Base-by-base conservation (phyloP, 1,140 invertebrate genomes). In the Caerostris extrusa region DNA sequence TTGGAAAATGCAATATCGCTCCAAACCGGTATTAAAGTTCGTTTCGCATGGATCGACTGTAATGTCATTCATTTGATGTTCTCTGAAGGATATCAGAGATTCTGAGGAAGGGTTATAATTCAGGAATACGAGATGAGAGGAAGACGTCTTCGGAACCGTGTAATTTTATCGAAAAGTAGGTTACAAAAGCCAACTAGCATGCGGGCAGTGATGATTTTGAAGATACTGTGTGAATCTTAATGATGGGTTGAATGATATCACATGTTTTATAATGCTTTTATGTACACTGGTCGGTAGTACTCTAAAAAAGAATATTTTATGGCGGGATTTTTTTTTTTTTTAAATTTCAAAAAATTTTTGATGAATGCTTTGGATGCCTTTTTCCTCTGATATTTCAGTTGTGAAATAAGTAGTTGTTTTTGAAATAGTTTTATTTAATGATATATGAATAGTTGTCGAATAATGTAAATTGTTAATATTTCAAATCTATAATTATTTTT, bases 21-120 rank as follows among this genome's bases (percentile, higher is more conserved):
- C 71, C 7, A 77, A 77, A 77, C 71, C 71, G 71, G 71, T 77
- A 77, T 77, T 4, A 77, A 12, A 77, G 71, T 77, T 77, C 19
- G 71, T 77, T 77, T 77, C 71, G 34, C 19, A 77, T 77, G 34
- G 34, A 77, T 77, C 71, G 50, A 34, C 12, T 77, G 34, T 77
- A 50, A 77, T 77, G 71, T 50, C 71, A 77, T 53, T 77, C 71
- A 77, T 77, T 50, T 77, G 71, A 77, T 12, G 34, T 77, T 77
- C 71, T 34, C 71, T 77, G 19, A 77, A 77, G 71, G 71, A 77
- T 77, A 8, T 34, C 71, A 77, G 10, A 77, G 71, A 77, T 50
- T 53, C 71, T 53, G 71, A 8, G 34, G 34, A 77, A 77, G 71
- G 71, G 71, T 53, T 77, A 77, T 77, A 77, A 77, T 77, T 77